Conservation (phyloP, 2,888 invertebrate genomes). For the Mythimna albipuncta region DNA sequence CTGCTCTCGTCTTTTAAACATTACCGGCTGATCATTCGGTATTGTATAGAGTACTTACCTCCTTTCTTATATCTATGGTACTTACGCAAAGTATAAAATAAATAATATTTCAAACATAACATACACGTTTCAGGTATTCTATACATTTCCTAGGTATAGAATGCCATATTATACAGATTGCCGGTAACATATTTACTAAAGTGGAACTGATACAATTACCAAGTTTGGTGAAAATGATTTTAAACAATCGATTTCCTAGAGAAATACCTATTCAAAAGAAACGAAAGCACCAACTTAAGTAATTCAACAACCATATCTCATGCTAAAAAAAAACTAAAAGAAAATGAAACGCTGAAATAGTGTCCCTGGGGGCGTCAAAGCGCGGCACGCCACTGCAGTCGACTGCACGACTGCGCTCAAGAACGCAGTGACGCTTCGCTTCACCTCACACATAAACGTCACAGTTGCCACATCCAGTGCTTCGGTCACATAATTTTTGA, state of each 20-base stretch:
- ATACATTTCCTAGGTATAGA: too few relatives aligned
- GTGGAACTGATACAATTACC: not conserved
- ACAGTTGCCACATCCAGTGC: constrained; percentile 50
- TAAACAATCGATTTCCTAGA: too few relatives aligned
- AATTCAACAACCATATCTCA: not conserved
- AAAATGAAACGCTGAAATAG: constrained; percentile 16
- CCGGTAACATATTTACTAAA: not conserved
- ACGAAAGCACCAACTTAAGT: not conserved
- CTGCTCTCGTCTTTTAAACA: too few relatives aligned
- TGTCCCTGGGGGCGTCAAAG: constrained; percentile 29
- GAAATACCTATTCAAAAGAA: not conserved
- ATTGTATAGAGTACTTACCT: too few relatives aligned
- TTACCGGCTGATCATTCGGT: too few relatives aligned
- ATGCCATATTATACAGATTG: too few relatives aligned
- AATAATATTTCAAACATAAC: too few relatives aligned
- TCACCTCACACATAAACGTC: constrained; percentile 41
- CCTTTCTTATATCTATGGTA: too few relatives aligned
- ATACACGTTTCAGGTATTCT: too few relatives aligned
- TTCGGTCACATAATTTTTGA: constrained; percentile 82
- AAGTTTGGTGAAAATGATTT: not conserved
- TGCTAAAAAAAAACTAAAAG: constrained; percentile 9
- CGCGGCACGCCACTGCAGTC: constrained; percentile 50
- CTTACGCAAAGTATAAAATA: too few relatives aligned
- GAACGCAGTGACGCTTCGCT: constrained; percentile 30
- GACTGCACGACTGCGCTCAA: constrained; percentile 56